Conservation (phyloP, 1,140 invertebrate species). For the Macrotrachela quadricornifera region DNA sequence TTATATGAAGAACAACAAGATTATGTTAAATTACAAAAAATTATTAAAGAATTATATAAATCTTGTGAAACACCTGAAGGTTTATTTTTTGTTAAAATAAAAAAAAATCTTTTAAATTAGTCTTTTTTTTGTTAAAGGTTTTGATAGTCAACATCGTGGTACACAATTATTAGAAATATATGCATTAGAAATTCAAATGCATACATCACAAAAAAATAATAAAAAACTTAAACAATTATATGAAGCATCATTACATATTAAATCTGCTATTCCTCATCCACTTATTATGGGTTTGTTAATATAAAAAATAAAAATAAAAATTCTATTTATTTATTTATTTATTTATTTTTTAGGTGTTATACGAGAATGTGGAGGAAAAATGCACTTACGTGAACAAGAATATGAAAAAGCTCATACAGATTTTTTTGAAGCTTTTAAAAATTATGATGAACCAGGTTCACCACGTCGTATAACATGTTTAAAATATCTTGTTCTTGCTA, state of each 20-base stretch:
- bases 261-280: conserved; percentile 96
- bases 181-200: conserved; percentile 98
- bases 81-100: neutral
- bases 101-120: neutral
- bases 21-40: conserved; percentile 77
- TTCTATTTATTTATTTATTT: conserved; percentile 2
- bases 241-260: conserved; percentile 91
- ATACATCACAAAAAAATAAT: conserved; percentile 97
- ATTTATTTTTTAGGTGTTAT: neutral
- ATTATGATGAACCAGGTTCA: conserved; percentile 97
- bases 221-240: conserved; percentile 93
- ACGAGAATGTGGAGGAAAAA: conserved; percentile 87
- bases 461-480: conserved; percentile 82
- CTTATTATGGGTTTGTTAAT: conserved; percentile 74
- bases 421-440: conserved; percentile 99
- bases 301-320: too few species aligned
- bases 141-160: conserved; percentile 94
- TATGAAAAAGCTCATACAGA: conserved; percentile 97
- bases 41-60: conserved; percentile 83
- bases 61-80: conserved; percentile 57
- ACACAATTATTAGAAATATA: conserved; percentile 95
- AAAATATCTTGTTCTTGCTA: conserved; percentile 95
- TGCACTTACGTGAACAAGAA: conserved; percentile 92
- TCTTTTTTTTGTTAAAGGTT: conserved; percentile 59
- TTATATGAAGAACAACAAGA: conserved; percentile 87